Base-by-base conservation (phyloP, 2,888 invertebrate genomes). In the Malacosoma neustria region DNA sequence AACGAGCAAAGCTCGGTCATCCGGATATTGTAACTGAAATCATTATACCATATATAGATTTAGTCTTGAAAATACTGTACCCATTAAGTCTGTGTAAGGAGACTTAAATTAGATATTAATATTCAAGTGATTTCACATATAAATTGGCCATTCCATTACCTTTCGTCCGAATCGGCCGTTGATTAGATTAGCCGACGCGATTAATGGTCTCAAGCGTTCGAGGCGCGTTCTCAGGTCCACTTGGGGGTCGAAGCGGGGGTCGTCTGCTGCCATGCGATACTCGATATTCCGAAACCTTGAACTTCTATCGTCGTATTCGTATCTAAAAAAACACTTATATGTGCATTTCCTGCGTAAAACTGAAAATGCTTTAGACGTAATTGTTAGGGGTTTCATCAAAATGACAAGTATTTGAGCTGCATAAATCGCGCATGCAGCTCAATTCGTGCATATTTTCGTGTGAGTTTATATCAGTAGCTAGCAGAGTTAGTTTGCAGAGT, bases 121-220 rank as follows among this genome's bases (percentile, higher is more conserved):
- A n/a, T n/a, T n/a, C n/a, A n/a, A n/a, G n/a, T n/a, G n/a, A n/a
- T n/a, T n/a, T n/a, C n/a, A n/a, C n/a, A n/a, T n/a, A n/a, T n/a
- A n/a, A n/a, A n/a, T n/a, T n/a, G n/a, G n/a, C n/a, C n/a, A n/a
- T 14, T 4, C 30, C 3, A 0, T 70, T 69, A 93, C 93, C 88
- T 90, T 89, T 65, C 94, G 85, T 34, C 94, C 95, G 14, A 92
- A 92, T 37, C 90, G 87, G 61, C 90, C 91, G 67, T 95, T 95
- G 67, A 94, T 93, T 57, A 92, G 84, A 66, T 94, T 94, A 51
- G 93, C 90, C 41, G 90, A 87, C n/a, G 92, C 89, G 45, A 90
- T 85, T 48, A 87, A 85, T 13, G 85, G 77, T 35, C 85, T 81
- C 43, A 87, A 56, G 29, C 72, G 69, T 44, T 79, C 81, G 33